Base-by-base conservation (phyloP, 2,888 invertebrate genomes). In the Mythimna impura region DNA sequence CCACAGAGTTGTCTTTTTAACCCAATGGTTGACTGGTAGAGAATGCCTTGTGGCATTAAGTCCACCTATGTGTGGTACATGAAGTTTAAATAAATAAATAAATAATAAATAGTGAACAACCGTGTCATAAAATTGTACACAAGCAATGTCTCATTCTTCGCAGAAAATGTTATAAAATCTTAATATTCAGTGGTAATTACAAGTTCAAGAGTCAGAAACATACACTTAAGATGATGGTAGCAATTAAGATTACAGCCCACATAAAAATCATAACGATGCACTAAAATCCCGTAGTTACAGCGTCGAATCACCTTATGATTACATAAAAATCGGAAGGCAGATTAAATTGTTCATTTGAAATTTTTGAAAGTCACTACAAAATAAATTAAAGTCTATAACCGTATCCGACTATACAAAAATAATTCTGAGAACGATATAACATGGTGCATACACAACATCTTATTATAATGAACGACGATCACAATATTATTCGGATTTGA, bases 181-280 rank as follows among this genome's bases (percentile, higher is more conserved):
- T 60, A 67, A 68, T 25, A 71, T 61, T 47, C 55, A 40, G 50
- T 60, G 58, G 36, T 60, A 67, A 76, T 40, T 57, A 62, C 67
- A 7, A 73, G 80, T 80, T 82, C 67, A 75, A 72, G 43, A 81
- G 66, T 65, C 66, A 67, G 70, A 71, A 66, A 69, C 76, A 75
- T 77, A 71, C 74, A 71, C 50, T 64, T 69, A 6, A 66, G 54
- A 83, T 72, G 30, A 73, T 71, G 57, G 62, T 61, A 72, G 57
- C 82, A 66, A 79, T 81, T 75, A 77, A 82, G 67, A 79, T 81
- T 72, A 79, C 67, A 73, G 30, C 71, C 66, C 82, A 71, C 72
- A 74, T 82, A 81, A 74, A 57, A 79, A 73, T 63, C 73, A 67
- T 84, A 73, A 82, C 69, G 73, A 77, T 70, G 52, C 63, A 81